Conservation (phyloP, 1,140 invertebrate genomes). For the Caerostris darwini region DNA sequence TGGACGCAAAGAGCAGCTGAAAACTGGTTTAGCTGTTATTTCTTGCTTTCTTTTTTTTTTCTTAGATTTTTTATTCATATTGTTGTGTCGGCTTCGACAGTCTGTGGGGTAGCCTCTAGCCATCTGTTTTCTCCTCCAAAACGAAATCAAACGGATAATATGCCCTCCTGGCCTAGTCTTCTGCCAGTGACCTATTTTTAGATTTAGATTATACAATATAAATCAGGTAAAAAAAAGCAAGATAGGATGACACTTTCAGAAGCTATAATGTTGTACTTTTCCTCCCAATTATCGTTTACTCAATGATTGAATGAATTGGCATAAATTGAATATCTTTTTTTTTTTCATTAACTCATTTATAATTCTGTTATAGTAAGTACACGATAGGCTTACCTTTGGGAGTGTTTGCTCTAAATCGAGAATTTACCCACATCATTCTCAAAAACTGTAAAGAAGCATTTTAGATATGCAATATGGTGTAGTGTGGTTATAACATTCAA, state of each 20-base stretch:
- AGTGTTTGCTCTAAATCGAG: too few relatives aligned
- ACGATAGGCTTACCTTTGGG: too few relatives aligned
- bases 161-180: slow-evolving; percentile 44
- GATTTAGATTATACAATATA: neutral
- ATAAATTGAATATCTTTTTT: too few relatives aligned
- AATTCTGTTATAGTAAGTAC: too few relatives aligned
- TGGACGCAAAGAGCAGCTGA: neutral
- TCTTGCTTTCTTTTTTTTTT: neutral
- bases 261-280: neutral
- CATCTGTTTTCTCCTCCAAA: neutral
- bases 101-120: slow-evolving; percentile 6
- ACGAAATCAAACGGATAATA: slow-evolving; percentile 8
- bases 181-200: slow-evolving; percentile 46
- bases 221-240: neutral
- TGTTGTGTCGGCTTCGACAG: neutral
- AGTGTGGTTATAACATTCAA: too few relatives aligned
- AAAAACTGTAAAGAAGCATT: too few relatives aligned
- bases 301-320: too few relatives aligned
- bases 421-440: too few relatives aligned
- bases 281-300: too few relatives aligned
- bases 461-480: too few relatives aligned
- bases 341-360: too few relatives aligned
- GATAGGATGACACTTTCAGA: neutral
- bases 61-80: neutral
- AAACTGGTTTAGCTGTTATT: neutral